phyloP scores from a whole-genome alignment of 2,113 vertebrate species.

The Sminthopsis crassicaudata region DNA sequence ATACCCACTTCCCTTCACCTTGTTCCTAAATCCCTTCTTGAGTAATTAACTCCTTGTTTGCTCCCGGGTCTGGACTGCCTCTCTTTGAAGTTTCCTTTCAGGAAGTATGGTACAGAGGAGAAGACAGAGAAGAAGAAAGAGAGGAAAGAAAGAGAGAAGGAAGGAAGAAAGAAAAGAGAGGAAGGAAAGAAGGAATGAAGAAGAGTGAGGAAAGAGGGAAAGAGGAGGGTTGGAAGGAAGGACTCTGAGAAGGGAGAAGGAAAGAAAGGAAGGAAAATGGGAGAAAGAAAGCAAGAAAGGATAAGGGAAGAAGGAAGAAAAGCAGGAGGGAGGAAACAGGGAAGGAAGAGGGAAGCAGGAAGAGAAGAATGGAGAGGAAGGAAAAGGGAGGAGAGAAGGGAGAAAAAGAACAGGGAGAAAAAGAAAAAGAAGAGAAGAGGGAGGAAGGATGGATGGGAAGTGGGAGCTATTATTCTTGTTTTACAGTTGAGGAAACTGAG shows the following conservation, averaged over 20 bases:
- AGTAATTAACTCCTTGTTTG: not conserved
- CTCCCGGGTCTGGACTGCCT: not conserved
- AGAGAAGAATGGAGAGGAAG: too few species aligned
- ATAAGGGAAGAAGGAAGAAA: too few species aligned
- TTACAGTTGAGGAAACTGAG: not conserved
- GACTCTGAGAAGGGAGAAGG: too few species aligned
- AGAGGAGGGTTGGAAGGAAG: not conserved
- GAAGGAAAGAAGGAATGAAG: not conserved
- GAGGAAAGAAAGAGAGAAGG: not conserved
- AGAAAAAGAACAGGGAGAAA: too few species aligned
- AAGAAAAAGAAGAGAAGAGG: not conserved
- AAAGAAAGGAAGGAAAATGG: not conserved
- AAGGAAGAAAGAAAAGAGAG: not conserved
- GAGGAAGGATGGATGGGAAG: not conserved
- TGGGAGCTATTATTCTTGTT: not conserved
- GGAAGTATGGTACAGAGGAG: not conserved
- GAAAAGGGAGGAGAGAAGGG: too few species aligned
- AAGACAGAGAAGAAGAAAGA: not conserved
- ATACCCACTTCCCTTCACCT: not conserved
- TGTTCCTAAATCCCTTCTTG: not conserved
- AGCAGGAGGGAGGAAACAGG: too few species aligned
- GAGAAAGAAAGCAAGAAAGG: rapidly evolving
- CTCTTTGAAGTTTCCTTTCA: not conserved
- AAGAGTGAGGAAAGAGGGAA: too few species aligned
- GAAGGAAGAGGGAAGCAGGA: too few species aligned